A percentile compares a stretch with the other conserved stretches of the same genome.
These are phyloP conservation scores for Oscheius myriophilus DNA, from an alignment of 2,888 invertebrate genomes.

Conservation along the genomic window DNA sequence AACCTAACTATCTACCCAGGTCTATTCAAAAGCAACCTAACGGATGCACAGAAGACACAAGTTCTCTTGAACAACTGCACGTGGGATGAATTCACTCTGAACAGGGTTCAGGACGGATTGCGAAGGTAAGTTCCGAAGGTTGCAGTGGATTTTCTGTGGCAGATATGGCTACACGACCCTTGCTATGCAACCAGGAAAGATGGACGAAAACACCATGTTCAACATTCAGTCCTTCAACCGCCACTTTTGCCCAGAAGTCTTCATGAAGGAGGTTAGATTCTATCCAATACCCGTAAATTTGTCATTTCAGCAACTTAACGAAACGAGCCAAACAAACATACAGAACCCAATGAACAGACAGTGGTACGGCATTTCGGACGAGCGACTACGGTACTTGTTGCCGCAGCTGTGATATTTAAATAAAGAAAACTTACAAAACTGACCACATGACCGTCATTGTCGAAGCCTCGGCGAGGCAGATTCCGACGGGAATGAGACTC, in stretches of 20 bases:
- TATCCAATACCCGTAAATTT: neutral
- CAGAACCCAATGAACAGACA: slow-evolving; percentile 17
- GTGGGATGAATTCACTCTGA: slow-evolving; percentile 20
- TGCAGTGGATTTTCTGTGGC: neutral
- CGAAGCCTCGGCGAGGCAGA: slow-evolving; percentile 17
- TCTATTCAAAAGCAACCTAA: slow-evolving; percentile 16
- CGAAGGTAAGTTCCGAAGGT: slow-evolving; percentile 1
- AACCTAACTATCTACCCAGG: slow-evolving; percentile 19
- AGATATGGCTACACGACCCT: slow-evolving; percentile 27
- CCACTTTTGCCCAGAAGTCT: slow-evolving; percentile 29
- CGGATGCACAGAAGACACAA: neutral
- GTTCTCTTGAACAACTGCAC: slow-evolving; percentile 20
- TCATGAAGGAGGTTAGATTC: slow-evolving; percentile 19
- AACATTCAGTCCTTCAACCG: slow-evolving; percentile 32
- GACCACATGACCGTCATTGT: slow-evolving; percentile 28
- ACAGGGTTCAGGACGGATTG: slow-evolving; percentile 21
- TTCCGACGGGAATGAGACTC: slow-evolving; percentile 29
- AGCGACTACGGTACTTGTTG: slow-evolving; percentile 21
- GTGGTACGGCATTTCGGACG: slow-evolving; percentile 30
- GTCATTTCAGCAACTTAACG: slow-evolving; percentile 3
- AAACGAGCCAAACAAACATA: slow-evolving; percentile 11
- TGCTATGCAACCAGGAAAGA: slow-evolving; percentile 17
- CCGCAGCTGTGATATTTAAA: neutral
- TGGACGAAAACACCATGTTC: slow-evolving; percentile 21
- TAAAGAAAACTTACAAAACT: slow-evolving; percentile 32